Base-by-base conservation (phyloP, 2,113 vertebrate species). In the Eolophus roseicapilla region DNA sequence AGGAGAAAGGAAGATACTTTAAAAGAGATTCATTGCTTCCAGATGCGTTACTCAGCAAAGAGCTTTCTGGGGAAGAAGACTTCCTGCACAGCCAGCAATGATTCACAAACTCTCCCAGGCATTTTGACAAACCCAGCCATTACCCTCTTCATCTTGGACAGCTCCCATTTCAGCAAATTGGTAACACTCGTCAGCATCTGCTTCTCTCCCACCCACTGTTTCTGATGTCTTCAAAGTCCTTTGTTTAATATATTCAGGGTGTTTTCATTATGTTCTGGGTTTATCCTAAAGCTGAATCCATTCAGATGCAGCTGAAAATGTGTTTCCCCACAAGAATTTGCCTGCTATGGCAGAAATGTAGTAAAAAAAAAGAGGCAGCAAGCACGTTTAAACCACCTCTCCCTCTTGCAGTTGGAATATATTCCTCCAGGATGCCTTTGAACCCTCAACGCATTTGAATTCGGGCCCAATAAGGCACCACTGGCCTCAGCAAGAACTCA, bases 271-370 rank as follows among this genome's bases (percentile, higher is more conserved):
- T 31, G 53, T 86, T 76, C 83, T 35, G 80, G 25, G 62, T 92
- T 95, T 92, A 88, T 94, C 83, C 95, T 94, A 92, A 94, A 95
- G 93, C 95, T 90, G 86, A 95, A 94, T 75, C 77, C 77, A 86
- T 76, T 94, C 88, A 91, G 49, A 84, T 88, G 91, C 86, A 92
- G 83, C 92, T 93, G 90, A 97, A 96, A 96, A 91, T 62, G 86
- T 60, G 74, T 33, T 93, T 95, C 44, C 95, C 93, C 93, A 88
- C 92, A 96, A 81, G 80, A 94, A 95, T 96, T 68, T 95, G 92
- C 88, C 86, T 84, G 86, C 88, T 96, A 93, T 93, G 92, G 93
- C 86, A 94, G 82, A 96, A 96, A 94, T 75, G 95, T 21, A 94
- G 55, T 52, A 10, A 25, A 71, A 39, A 39, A 67, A 39, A 62